Evolutionary conservation across 2,888 invertebrate species (phyloP), one percentile per base, ranked within the genome.

Genomic region (Lasioglossum vierecki): DNA sequence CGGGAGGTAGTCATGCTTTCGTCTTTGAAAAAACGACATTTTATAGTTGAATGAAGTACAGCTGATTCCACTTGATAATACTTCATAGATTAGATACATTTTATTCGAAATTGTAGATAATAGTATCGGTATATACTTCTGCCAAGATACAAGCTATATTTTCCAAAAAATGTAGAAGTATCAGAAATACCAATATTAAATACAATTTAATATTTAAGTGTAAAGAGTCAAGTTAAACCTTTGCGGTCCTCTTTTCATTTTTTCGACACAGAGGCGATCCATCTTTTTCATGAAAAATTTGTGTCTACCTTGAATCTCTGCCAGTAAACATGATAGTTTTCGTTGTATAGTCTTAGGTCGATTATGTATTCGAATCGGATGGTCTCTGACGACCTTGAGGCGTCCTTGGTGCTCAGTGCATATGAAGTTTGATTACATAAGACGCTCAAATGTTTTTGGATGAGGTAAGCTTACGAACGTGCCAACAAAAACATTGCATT

Each of bases 401-500:
- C 18, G 66, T 9, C 0, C 35, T 30, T 18, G 30, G 9, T 9
- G 66, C 35, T 35, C 35, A 3, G 26, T 30, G 30, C 13, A 11
- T 60, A 60, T 30, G 30, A 35, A 66, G 66, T 66, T 66, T 66
- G 18, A 35, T 35, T 66, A 66, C 35, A 35, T 66, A 66, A 66
- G 35, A 66, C 18, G 9, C 18, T 66, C 18, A 66, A 66, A 66
- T 66, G 35, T 35, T 66, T 66, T 66, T 9, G 18, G 35, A 66
- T 35, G 66, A 66, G 66, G 30, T 35, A 15, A 30, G 66, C 13
- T 66, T 66, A 66, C 35, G 35, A 66, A 35, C 66, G 35, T 66
- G 66, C 35, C 35, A 66, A 66, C 66, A 66, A 66, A 66, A 66
- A 35, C 66, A 66, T 66, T 66, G 18, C 35, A 66, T 66, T 66